phyloP scores from a whole-genome alignment of 1,140 invertebrate species.

The Saxidomus purpurata region DNA sequence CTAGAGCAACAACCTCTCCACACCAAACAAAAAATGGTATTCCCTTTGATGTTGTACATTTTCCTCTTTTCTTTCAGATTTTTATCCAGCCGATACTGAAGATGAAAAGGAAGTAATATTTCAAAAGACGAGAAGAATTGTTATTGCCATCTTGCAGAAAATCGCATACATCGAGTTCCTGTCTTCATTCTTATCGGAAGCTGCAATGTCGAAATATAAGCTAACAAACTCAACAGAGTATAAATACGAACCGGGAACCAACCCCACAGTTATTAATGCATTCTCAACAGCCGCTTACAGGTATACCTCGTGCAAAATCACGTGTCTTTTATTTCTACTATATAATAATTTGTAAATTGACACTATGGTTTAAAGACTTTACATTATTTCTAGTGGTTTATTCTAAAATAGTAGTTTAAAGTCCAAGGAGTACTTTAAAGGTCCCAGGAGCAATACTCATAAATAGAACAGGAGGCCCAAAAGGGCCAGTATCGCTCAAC shows the following conservation, averaged over 20 bases:
- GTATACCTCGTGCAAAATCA: too few relatives aligned
- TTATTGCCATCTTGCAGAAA: slow-evolving; percentile 28
- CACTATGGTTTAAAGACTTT: neutral
- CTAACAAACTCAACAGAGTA: neutral
- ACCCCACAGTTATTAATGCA: neutral
- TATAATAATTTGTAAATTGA: neutral
- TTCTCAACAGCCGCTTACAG: slow-evolving; percentile 9
- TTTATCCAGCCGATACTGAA: too few relatives aligned
- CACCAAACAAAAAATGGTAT: neutral
- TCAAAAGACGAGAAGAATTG: slow-evolving; percentile 19
- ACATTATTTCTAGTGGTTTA: too few relatives aligned
- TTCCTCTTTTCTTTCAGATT: neutral
- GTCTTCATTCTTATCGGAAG: neutral
- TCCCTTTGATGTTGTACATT: neutral
- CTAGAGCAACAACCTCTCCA: too few relatives aligned
- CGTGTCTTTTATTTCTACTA: too few relatives aligned
- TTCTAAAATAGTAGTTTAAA: too few relatives aligned
- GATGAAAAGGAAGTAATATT: slow-evolving; percentile 14
- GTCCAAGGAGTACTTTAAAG: too few relatives aligned
- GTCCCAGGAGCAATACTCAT: too few relatives aligned
- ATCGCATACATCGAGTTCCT: slow-evolving; percentile 27
- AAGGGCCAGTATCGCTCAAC: too few relatives aligned
- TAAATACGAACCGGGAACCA: neutral
- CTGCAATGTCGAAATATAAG: neutral
- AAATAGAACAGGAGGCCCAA: too few relatives aligned